These are phyloP conservation scores for Epicauta chinensis DNA, from an alignment of 1,140 invertebrate species.

Conservation along the genomic window DNA sequence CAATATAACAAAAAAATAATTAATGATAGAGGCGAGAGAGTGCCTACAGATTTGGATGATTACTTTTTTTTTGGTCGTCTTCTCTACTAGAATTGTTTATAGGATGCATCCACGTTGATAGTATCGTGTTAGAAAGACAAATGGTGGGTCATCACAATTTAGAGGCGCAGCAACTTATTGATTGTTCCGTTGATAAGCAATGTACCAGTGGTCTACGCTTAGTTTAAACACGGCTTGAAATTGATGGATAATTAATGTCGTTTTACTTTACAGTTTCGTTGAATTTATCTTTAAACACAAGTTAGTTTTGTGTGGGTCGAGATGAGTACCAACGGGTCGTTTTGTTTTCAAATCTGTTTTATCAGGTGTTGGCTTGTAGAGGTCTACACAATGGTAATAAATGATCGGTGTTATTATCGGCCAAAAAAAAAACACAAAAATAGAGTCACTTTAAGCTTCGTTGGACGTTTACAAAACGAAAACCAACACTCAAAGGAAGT, in stretches of 20 bases:
- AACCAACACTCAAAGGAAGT: too few relatives aligned
- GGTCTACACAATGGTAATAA: too few relatives aligned
- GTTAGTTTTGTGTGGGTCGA: background rate
- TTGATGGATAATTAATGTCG: slow-evolving; percentile 18
- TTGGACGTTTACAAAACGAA: too few relatives aligned
- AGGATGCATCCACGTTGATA: slow-evolving; percentile 12
- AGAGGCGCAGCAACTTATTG: slow-evolving; percentile 26
- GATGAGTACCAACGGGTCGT: slow-evolving; percentile 1
- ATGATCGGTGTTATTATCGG: too few relatives aligned
- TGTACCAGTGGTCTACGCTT: background rate
- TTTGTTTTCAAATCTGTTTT: slow-evolving; percentile 14
- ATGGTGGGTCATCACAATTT: slow-evolving; percentile 24
- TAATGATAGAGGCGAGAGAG: too few relatives aligned
- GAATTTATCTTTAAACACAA: background rate
- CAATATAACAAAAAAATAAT: too few relatives aligned
- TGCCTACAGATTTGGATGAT: too few relatives aligned
- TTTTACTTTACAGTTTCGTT: slow-evolving; percentile 9
- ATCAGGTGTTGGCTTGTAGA: background rate
- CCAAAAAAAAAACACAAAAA: too few relatives aligned
- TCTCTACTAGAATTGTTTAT: too few relatives aligned
- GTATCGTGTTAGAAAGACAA: slow-evolving; percentile 31
- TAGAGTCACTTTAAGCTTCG: too few relatives aligned
- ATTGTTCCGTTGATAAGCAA: slow-evolving; percentile 19
- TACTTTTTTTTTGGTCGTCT: too few relatives aligned
- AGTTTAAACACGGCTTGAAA: slow-evolving; percentile 2